phyloP scores from a whole-genome alignment of 2,113 vertebrate genomes.

The Atrichornis clamosus region DNA sequence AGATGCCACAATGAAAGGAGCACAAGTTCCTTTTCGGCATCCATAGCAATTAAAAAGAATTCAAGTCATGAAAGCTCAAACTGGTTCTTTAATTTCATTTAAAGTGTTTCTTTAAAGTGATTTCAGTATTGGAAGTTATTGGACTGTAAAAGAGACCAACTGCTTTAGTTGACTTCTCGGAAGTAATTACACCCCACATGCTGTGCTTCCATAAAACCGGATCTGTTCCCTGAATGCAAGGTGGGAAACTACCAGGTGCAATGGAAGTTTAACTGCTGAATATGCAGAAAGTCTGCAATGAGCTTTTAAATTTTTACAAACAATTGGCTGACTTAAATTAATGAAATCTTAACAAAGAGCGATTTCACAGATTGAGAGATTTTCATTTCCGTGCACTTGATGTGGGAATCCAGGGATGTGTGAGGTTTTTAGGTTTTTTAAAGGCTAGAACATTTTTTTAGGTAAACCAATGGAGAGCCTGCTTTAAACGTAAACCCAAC shows the following conservation, averaged over 20 bases:
- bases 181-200: slow-evolving; percentile 14
- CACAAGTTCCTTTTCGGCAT: neutral
- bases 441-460: neutral
- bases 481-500: neutral
- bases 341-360: neutral
- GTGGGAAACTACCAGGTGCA: neutral
- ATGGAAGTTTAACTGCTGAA: neutral
- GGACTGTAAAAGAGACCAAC: slow-evolving; percentile 37
- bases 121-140: slow-evolving; percentile 45
- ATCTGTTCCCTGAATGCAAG: neutral
- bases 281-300: neutral
- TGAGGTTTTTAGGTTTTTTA: neutral
- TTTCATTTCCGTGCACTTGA: neutral
- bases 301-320: neutral
- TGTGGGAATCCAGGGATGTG: neutral
- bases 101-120: slow-evolving; percentile 11
- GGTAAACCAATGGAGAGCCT: neutral
- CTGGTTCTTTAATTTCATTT: slow-evolving; percentile 20
- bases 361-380: neutral
- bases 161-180: neutral
- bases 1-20: neutral
- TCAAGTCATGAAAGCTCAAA: neutral
- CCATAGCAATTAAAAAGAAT: neutral
- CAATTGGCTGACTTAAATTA: neutral
- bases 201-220: neutral